phyloP scores from a whole-genome alignment of 2,113 vertebrate species.

The Myodes glareolus region DNA sequence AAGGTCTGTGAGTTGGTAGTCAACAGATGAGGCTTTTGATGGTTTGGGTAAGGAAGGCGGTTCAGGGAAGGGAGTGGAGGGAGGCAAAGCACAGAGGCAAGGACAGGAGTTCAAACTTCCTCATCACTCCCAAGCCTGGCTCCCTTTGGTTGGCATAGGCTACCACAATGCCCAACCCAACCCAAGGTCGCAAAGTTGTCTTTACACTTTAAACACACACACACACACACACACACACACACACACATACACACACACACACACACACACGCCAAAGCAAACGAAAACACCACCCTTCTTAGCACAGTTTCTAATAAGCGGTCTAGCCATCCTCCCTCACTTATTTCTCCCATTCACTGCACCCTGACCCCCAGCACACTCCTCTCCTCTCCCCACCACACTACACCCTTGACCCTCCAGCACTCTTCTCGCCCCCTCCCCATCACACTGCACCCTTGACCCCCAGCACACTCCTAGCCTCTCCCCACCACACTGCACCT shows the following conservation, averaged over 20 bases:
- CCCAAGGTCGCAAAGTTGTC: neutral
- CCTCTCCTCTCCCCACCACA: neutral
- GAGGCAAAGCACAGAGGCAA: neutral
- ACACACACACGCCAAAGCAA: neutral
- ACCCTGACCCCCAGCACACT: neutral
- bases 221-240: too few species aligned
- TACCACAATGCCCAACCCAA: neutral
- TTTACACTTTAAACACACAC: neutral
- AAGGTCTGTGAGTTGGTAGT: neutral
- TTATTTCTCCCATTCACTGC: neutral
- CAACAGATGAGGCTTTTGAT: neutral
- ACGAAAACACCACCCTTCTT: neutral
- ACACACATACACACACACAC: too few species aligned
- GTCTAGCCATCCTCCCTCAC: neutral
- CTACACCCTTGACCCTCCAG: neutral
- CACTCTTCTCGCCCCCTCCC: too few species aligned
- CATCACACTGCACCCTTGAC: too few species aligned
- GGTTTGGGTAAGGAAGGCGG: neutral
- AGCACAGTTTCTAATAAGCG: neutral
- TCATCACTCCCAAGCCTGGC: neutral
- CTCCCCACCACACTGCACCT: neutral
- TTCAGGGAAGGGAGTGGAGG: neutral
- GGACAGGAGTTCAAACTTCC: neutral
- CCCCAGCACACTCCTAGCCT: neutral
- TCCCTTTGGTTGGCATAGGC: neutral